Percentiles rank a stretch among this genome's conserved stretches.
Conservation (phyloP, 2,113 vertebrate genomes). For the Pituophis catenifer region DNA sequence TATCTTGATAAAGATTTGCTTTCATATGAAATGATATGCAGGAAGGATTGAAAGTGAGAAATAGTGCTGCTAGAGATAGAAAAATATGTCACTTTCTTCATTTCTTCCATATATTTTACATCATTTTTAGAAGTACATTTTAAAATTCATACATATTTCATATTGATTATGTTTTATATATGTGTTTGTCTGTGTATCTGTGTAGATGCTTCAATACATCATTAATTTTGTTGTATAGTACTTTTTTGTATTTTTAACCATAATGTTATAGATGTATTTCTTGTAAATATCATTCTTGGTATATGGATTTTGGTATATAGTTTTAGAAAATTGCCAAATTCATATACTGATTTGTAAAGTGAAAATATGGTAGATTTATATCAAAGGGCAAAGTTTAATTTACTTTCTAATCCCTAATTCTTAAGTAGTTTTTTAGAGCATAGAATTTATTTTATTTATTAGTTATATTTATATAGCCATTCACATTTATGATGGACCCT, state of each 20-base stretch:
- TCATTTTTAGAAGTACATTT: not conserved
- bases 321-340: not conserved
- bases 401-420: not conserved
- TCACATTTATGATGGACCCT: not conserved
- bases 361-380: not conserved
- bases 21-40: not conserved
- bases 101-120: not conserved
- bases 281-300: not conserved
- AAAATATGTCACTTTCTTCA: not conserved
- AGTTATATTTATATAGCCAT: not conserved
- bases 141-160: not conserved
- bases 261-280: not conserved
- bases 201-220: not conserved
- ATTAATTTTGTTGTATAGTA: not conserved
- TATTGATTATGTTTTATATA: not conserved
- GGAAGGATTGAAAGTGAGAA: not conserved
- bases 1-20: not conserved
- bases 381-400: not conserved
- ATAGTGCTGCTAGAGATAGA: not conserved
- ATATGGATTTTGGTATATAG: not conserved
- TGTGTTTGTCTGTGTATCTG: not conserved
- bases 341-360: not conserved
- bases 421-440: conserved; percentile 23
- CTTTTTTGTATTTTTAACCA: not conserved
- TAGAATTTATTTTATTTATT: not conserved